phyloP scores from a whole-genome alignment of 2,888 invertebrate genomes.

The Papilio protenor region DNA sequence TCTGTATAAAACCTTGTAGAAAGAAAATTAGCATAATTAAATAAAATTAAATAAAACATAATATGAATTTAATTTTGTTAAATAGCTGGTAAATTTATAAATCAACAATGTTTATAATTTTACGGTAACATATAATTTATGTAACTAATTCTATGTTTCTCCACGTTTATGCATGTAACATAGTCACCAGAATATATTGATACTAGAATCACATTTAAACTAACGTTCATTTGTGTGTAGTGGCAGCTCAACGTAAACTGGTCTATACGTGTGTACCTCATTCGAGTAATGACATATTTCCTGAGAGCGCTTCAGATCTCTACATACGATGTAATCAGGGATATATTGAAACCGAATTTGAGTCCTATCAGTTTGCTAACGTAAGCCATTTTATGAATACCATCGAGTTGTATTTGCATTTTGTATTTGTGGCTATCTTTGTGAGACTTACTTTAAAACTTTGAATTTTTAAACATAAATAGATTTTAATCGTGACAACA shows the following conservation, averaged over 20 bases:
- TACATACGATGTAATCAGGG: conserved; percentile 14
- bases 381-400: neutral
- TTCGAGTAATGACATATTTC: conserved; percentile 27
- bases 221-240: conserved; percentile 13
- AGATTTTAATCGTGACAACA: too few relatives aligned
- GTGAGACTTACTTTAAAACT: too few relatives aligned
- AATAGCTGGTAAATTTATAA: neutral
- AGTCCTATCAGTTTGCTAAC: neutral
- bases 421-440: too few relatives aligned
- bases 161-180: neutral
- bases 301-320: conserved; percentile 20
- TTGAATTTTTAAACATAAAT: too few relatives aligned
- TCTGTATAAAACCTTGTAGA: neutral
- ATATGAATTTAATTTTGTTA: neutral
- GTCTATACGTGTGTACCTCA: neutral
- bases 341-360: conserved; percentile 25
- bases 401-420: neutral
- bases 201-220: neutral
- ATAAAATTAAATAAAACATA: neutral
- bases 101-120: neutral
- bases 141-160: conserved; percentile 3
- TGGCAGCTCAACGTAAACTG: conserved; percentile 8
- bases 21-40: too few relatives aligned
- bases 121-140: neutral
- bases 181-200: neutral